These are phyloP conservation scores for Xylota sylvarum DNA, from an alignment of 2,888 invertebrate genomes.

Conservation along the genomic window DNA sequence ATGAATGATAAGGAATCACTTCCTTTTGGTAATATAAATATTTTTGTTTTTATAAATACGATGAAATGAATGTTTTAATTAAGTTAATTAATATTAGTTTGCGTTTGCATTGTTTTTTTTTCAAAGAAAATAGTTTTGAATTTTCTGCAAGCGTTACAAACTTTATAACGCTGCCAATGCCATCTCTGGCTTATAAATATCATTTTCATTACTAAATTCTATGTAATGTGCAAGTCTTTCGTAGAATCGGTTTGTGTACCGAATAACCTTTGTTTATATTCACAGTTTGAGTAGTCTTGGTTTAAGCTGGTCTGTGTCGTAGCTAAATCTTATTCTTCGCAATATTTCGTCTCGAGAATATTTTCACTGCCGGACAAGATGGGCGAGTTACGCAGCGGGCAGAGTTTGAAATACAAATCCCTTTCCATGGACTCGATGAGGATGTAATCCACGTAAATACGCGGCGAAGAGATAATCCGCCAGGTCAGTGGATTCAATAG, in stretches of 20 bases:
- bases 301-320: slow-evolving; percentile 19
- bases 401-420: slow-evolving; percentile 86
- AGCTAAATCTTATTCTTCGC: slow-evolving; percentile 78
- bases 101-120: slow-evolving; percentile 23
- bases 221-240: slow-evolving; percentile 31
- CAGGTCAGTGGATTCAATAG: slow-evolving; percentile 93
- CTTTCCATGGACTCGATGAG: slow-evolving; percentile 90
- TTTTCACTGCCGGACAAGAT: slow-evolving; percentile 87
- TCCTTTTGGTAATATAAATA: slow-evolving; percentile 36
- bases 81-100: slow-evolving; percentile 35
- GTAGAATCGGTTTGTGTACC: slow-evolving; percentile 42
- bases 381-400: slow-evolving; percentile 87
- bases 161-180: slow-evolving; percentile 11
- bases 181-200: slow-evolving; percentile 25
- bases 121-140: no score
- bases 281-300: slow-evolving; percentile 57
- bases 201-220: background rate
- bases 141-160: background rate
- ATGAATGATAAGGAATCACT: slow-evolving; percentile 8
- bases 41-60: slow-evolving; percentile 37
- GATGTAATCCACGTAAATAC: slow-evolving; percentile 90
- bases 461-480: slow-evolving; percentile 90
- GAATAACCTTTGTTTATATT: slow-evolving; percentile 1
- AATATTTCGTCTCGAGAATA: slow-evolving; percentile 81
- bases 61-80: slow-evolving; percentile 46